phyloP scores from a whole-genome alignment of 2,113 vertebrate species.

The Phyllostomus hastatus region DNA sequence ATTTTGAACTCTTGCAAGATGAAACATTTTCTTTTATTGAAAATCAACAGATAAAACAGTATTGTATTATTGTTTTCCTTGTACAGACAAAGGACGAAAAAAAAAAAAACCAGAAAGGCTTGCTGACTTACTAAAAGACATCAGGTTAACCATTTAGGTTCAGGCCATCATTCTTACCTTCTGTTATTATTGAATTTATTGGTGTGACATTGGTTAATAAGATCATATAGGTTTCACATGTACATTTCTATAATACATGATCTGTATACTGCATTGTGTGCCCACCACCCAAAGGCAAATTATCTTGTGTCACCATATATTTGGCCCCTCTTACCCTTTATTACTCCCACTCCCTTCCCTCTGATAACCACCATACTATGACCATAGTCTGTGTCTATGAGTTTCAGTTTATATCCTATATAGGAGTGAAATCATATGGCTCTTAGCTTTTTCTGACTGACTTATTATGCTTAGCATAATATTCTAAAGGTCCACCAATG shows the following conservation, averaged over 20 bases:
- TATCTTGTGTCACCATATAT: too few relatives aligned
- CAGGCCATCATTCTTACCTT: background rate
- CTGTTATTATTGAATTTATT: background rate
- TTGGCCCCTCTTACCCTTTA: too few relatives aligned
- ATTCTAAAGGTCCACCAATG: background rate
- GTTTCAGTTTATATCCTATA: background rate
- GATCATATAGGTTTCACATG: too few relatives aligned
- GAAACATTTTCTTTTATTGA: background rate
- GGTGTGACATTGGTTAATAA: background rate
- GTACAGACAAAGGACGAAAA: background rate
- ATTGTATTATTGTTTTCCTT: background rate
- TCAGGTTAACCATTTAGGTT: background rate
- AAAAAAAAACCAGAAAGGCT: background rate
- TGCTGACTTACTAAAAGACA: background rate
- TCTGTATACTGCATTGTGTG: too few relatives aligned
- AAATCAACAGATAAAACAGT: background rate
- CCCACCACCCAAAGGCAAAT: too few relatives aligned
- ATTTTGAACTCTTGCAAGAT: background rate
- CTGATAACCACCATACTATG: too few relatives aligned
- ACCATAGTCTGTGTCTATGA: too few relatives aligned
- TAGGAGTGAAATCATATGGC: background rate
- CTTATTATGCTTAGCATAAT: background rate
- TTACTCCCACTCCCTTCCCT: too few relatives aligned
- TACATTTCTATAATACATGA: too few relatives aligned
- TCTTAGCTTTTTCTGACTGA: background rate